Conservation (phyloP, 2,797 vertebrate genomes). For the Coccyzus lansbergi region DNA sequence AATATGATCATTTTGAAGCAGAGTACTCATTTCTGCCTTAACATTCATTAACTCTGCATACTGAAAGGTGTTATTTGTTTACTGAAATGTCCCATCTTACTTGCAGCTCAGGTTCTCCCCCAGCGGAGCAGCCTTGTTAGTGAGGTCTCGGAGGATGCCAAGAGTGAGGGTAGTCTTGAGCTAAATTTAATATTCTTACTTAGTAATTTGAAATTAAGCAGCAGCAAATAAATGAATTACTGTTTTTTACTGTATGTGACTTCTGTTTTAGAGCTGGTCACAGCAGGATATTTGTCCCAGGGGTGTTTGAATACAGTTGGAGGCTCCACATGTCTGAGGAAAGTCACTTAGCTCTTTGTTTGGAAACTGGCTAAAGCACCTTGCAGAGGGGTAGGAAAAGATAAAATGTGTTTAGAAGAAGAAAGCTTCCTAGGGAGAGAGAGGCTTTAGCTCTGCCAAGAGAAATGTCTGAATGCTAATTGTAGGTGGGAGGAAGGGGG, state of each 20-base stretch:
- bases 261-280: slow-evolving; percentile 7
- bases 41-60: background rate
- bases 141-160: background rate
- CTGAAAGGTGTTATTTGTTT: background rate
- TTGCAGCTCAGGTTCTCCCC: background rate
- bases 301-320: background rate
- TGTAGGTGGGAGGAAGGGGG: slow-evolving; percentile 48
- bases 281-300: slow-evolving; percentile 2
- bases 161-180: background rate
- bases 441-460: slow-evolving; percentile 37
- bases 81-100: background rate
- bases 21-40: background rate
- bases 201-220: slow-evolving; percentile 2
- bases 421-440: slow-evolving; percentile 38
- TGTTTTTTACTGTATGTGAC: background rate
- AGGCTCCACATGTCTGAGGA: slow-evolving; percentile 29
- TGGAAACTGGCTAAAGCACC: slow-evolving; percentile 57
- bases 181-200: slow-evolving; percentile 3
- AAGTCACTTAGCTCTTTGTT: slow-evolving; percentile 65
- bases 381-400: slow-evolving; percentile 36
- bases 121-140: background rate
- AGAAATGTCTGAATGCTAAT: slow-evolving; percentile 52
- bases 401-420: slow-evolving; percentile 54
- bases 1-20: background rate
- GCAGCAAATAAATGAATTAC: background rate